Base-by-base conservation (phyloP, 1,140 invertebrate species). In the Platyura marginata region DNA sequence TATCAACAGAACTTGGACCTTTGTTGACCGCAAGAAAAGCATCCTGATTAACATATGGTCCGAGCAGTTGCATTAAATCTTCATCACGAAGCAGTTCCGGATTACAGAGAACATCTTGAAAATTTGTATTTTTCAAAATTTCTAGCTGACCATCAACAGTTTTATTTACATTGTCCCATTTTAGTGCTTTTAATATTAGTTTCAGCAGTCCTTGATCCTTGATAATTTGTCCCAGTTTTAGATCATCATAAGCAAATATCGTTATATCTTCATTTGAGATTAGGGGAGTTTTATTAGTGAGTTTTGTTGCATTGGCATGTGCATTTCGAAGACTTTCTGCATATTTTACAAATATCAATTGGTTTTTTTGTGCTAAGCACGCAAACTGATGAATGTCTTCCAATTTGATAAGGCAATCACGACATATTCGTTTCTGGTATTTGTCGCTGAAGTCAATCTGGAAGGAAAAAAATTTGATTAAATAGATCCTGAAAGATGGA, bases 21-120 rank as follows among this genome's bases (percentile, higher is more conserved):
- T 13, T 13, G 13, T 29, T 29, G 13, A 6, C 25, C 6, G 6
- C 13, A n/a, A n/a, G 11, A 34, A 34, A 34, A 4, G 16, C 10
- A 21, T 18, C 36, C 10, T 38, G 57, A 1, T 44, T 47, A 13
- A 60, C 40, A 43, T 58, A 58, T 0, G 58, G 53, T 4, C 57
- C 54, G 22, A 61, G 37, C 8, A 61, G 38, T 37, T 61, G 57
- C 1, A 58, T 60, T 11, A 61, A 46, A 51, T 61, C 58, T 0
- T 47, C 54, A 44, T 61, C 57, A 23, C 59, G 57, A 21, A 60
- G 43, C 3, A 61, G 46, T 46, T 61, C 60, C 15, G 16, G 50
- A 34, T 61, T 56, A 6, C 52, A 52, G 50, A 61, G 58, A 20
- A 61, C 56, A 15, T 48, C 49, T 3, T 49, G 46, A 38, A 61